Evolutionary conservation across 1,140 invertebrate genomes (phyloP).

Genomic region (Phortica variegata): DNA sequence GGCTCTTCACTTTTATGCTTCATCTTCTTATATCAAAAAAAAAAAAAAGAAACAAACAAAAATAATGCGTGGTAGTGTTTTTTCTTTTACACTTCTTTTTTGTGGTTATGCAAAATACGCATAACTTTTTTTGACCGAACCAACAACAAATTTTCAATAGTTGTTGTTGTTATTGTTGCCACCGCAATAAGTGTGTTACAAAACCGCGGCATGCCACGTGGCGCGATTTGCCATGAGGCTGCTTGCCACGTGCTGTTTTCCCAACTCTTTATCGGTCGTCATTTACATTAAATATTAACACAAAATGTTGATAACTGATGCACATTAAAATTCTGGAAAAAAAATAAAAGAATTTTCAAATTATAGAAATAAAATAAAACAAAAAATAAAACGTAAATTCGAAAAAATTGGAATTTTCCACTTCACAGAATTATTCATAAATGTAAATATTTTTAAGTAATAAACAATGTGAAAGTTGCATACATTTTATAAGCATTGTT

Average conservation of each 20-base stretch:
- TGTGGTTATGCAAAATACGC: constrained; percentile 24
- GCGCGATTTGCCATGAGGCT: constrained; percentile 1
- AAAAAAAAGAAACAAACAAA: too few relatives aligned
- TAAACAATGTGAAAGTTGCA: constrained; percentile 21
- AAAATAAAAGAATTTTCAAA: constrained; percentile 35
- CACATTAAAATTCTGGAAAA: constrained; percentile 34
- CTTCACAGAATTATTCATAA: constrained; percentile 53
- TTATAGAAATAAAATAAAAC: constrained; percentile 17
- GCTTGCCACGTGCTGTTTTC: background rate
- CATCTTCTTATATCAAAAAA: too few relatives aligned
- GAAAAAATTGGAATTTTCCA: constrained; percentile 41
- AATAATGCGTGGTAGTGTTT: too few relatives aligned
- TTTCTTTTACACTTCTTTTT: background rate
- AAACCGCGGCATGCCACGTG: background rate
- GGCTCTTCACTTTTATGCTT: too few relatives aligned
- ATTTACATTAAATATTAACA: constrained; percentile 52
- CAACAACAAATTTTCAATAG: too few relatives aligned
- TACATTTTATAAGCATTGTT: too few relatives aligned
- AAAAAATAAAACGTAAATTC: constrained; percentile 10
- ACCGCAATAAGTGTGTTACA: background rate
- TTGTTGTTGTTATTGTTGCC: too few relatives aligned
- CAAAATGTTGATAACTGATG: constrained; percentile 45
- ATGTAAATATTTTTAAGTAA: constrained; percentile 53
- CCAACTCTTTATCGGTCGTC: constrained; percentile 13
- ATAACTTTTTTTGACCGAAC: too few relatives aligned